phyloP scores from a whole-genome alignment of 2,888 invertebrate genomes.

The Erebia ligea region DNA sequence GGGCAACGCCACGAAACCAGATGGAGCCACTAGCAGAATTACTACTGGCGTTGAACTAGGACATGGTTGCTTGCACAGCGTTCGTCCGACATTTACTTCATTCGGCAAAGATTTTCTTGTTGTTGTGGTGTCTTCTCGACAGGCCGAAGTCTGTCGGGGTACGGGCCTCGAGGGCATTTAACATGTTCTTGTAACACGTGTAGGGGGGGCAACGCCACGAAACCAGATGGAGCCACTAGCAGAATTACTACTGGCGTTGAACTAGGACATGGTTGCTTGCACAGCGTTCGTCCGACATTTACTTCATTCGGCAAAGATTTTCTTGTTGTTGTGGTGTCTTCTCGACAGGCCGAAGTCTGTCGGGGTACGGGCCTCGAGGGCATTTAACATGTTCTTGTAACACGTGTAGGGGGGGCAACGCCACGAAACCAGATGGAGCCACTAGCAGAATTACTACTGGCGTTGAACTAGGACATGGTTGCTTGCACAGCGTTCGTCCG shows the following conservation, averaged over 20 bases:
- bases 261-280: slow-evolving; percentile 39
- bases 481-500: no score
- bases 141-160: no score
- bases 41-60: slow-evolving; percentile 74
- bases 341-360: no score
- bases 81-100: no score
- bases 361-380: no score
- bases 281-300: no score
- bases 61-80: no score
- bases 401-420: slow-evolving; percentile 67
- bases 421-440: slow-evolving; percentile 84
- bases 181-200: slow-evolving; percentile 37
- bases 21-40: slow-evolving; percentile 84
- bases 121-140: no score
- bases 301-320: no score
- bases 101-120: no score
- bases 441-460: slow-evolving; percentile 82
- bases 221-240: slow-evolving; percentile 84
- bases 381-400: neutral
- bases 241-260: slow-evolving; percentile 81
- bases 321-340: no score
- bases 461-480: slow-evolving; percentile 58
- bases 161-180: no score
- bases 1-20: slow-evolving; percentile 80
- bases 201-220: slow-evolving; percentile 78